Evolutionary conservation across 2,113 vertebrate genomes (phyloP), one percentile per base, ranked within the genome.

Genomic region (Cariama cristata): DNA sequence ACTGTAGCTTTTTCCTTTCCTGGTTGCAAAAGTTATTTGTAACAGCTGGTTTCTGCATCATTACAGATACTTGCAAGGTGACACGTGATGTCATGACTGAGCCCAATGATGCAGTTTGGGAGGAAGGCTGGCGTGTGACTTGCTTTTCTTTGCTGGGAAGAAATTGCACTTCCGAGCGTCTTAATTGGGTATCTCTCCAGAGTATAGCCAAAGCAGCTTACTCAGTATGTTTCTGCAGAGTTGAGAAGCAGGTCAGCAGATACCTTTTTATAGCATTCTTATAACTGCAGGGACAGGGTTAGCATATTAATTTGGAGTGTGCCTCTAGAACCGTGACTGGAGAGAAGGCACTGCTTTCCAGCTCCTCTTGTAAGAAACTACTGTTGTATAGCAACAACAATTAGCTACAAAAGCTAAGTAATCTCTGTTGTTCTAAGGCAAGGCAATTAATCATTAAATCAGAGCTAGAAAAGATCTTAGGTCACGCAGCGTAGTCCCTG

Each of bases 241-340:
- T 97, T 98, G 97, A 97, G 92, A 92, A 96, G 79, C 94, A 97
- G 98, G 97, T 98, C 96, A 96, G 97, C 95, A 97, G 86, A 62
- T 90, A 97, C 95, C 97, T 98, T 98, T 98, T 97, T 97, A 97
- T 98, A 98, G 97, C 96, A 90, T 59, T 84, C 91, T 97, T 84
- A 45, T 89, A 97, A 94, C 95, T 96, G 79, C 88, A 76, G 96
- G 93, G 88, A 94, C 93, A 82, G 94, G 94, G 91, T 88, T 96
- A 44, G 97, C 94, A 97, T 97, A 85, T 97, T 96, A 97, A 98
- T 97, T 95, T 82, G 94, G 94, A 82, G 79, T 68, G 87, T 79
- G 95, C 38, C 6, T 97, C 96, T 73, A 96, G 96, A 97, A 93
- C 97, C 38, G 44, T 97, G 97, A 89, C 88, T 80, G 83, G 95